Evolutionary conservation across 2,113 vertebrate genomes (phyloP), one percentile per base, ranked within the genome.

Genomic region (Athene noctua): DNA sequence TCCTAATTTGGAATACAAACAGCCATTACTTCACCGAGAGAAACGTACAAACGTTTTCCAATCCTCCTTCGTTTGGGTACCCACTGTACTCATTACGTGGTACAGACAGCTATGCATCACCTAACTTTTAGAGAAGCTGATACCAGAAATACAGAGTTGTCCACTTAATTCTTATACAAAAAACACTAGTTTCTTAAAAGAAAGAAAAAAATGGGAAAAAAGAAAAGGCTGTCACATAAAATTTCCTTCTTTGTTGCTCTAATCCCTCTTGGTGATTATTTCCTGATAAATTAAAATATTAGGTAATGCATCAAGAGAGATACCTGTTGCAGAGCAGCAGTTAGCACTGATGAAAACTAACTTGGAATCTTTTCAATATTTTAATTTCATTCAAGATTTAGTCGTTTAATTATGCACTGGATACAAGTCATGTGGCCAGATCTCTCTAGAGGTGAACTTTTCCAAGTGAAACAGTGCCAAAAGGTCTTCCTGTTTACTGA

Each of bases 401-500:
- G 44, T 32, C 36, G 80, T 85, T 49, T 84, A 85, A 90, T 88
- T 92, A 85, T 17, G 86, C n/a, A 19, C 36, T 89, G 44, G 34
- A 83, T 89, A 86, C 29, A 90, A 91, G 30, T 80, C 92, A 84
- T 32, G n/a, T 79, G 61, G 79, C 58, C 66, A 92, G 78, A 91
- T 74, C 59, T 82, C 82, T 82, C 54, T 38, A 57, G 65, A 94
- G 65, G 86, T 67, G 94, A 92, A 88, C 63, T 83, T 94, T 91
- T 95, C 85, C 80, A 55, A 88, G 65, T 75, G 85, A 90, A 90
- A 61, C 51, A 40, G 58, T 77, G 89, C 70, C 92, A 93, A 79
- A 94, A 89, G 21, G 38, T 93, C 62, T 94, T 91, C 93, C 95
- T 96, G 91, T 90, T 94, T 91, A 90, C 55, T 85, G 92, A 94